Conservation (phyloP, 2,113 vertebrate genomes). For the Barbus barbus region DNA sequence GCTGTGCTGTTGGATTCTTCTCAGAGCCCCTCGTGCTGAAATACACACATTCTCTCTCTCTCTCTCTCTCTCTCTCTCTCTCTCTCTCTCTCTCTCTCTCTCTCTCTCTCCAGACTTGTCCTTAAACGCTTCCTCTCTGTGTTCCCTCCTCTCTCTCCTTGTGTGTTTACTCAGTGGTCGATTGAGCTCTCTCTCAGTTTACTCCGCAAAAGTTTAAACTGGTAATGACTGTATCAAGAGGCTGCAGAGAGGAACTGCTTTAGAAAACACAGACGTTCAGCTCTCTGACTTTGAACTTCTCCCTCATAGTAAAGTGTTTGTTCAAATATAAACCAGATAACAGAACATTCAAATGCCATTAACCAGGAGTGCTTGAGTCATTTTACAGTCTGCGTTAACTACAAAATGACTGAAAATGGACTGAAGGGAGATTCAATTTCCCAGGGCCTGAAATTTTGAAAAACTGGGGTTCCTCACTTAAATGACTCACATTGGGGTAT, state of each 20-base stretch:
- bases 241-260: constrained; percentile 15
- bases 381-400: neutral
- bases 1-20: constrained; percentile 22
- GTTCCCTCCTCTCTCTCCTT: neutral
- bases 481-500: neutral
- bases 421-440: neutral
- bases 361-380: neutral
- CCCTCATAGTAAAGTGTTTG: constrained; percentile 9
- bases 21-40: constrained; percentile 3
- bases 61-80: neutral
- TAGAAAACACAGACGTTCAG: neutral
- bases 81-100: neutral
- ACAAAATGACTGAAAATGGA: neutral
- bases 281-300: constrained; percentile 18
- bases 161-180: constrained; percentile 40
- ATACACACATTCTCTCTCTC: neutral
- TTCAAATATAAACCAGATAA: neutral
- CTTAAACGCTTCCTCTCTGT: constrained; percentile 7
- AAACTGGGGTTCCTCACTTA: neutral
- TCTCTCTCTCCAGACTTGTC: neutral
- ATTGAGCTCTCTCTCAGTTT: constrained; percentile 23
- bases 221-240: constrained; percentile 1
- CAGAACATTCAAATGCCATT: neutral
- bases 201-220: constrained; percentile 13
- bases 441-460: neutral